Evolutionary conservation across 64 coral and sea anemone genomes (phyloP), one percentile per base, ranked within the genome.

Genomic region (Montipora capricornis): DNA sequence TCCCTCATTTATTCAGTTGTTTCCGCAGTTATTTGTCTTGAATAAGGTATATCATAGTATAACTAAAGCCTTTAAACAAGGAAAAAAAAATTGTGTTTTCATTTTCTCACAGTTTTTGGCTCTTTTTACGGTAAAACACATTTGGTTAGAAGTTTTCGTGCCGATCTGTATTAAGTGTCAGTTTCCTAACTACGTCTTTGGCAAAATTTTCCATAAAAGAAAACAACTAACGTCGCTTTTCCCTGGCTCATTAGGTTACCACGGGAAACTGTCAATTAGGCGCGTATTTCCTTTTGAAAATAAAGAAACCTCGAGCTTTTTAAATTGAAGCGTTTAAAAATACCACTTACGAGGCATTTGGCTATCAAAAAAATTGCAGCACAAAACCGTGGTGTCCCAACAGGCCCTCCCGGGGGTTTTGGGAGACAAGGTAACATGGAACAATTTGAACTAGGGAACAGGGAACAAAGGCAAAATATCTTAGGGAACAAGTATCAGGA

Each of bases 11-110:
- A 57, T 57, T 57, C 37, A 57, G 11, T 57, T 22, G 82, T 86
- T 86, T 86, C 62, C 44, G 47, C 82, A 20, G 68, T 71, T 71
- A 86, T 62, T 66, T 84, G 57, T 47, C 47, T 84, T 71, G n/a
- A 86, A 86, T 71, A 73, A 86, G 17, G 19, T 19, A 71, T 70
- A 71, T 71, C 19, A 7, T 9, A 19, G 17, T n/a, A 46, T 13
- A 86, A 48, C 9, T 86, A 64, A 86, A 71, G 20, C 4, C 70
- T 86, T 71, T 20, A 50, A 51, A 16, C 11, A 3, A 1, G 47
- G 3, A 13, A 49, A 8, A 17, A 48, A 48, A 50, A 19, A 5
- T 47, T 76, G 5, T 76, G 3, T 46, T 47, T 47, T 46, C 46
- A 37, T 8, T 57, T 57, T 57, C 53, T 57, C 6, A 8, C 11